A percentile compares a stretch with the other conserved stretches of the same genome.
Evolutionary conservation across 2,113 vertebrate species (phyloP).

Genomic region (Neogobius melanostomus): DNA sequence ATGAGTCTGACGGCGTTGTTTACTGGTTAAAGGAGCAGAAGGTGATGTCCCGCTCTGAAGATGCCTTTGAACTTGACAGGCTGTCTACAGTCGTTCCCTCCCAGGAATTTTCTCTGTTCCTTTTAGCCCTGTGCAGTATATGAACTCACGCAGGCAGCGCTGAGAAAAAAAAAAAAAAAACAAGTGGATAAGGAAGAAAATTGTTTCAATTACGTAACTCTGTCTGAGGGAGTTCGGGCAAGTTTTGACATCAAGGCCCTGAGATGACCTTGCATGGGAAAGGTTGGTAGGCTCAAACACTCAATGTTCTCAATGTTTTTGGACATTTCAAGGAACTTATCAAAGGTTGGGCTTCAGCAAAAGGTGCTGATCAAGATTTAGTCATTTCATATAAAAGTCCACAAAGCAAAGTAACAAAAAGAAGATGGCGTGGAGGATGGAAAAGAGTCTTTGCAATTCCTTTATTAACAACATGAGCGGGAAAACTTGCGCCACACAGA

Average conservation of each 20-base stretch:
- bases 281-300: neutral
- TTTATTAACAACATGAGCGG: too few relatives aligned
- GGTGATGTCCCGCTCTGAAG: slow-evolving; percentile 44
- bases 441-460: too few relatives aligned
- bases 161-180: slow-evolving; percentile 17
- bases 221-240: slow-evolving; percentile 10
- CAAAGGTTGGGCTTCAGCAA: too few relatives aligned
- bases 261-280: neutral
- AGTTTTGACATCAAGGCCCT: slow-evolving; percentile 14
- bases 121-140: slow-evolving; percentile 29
- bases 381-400: too few relatives aligned
- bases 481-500: too few relatives aligned
- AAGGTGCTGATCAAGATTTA: too few relatives aligned
- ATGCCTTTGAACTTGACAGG: slow-evolving; percentile 58
- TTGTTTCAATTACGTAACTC: slow-evolving; percentile 29
- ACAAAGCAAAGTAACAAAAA: too few relatives aligned
- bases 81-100: slow-evolving; percentile 46
- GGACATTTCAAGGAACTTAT: too few relatives aligned
- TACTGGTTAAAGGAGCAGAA: slow-evolving; percentile 39
- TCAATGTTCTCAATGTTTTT: too few relatives aligned
- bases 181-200: slow-evolving; percentile 16
- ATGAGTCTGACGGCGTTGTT: slow-evolving; percentile 50
- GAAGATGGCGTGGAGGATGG: too few relatives aligned
- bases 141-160: slow-evolving; percentile 29
- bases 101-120: slow-evolving; percentile 37